Evolutionary conservation across 2,888 invertebrate genomes (phyloP).

Genomic region (Heliconius hortense): DNA sequence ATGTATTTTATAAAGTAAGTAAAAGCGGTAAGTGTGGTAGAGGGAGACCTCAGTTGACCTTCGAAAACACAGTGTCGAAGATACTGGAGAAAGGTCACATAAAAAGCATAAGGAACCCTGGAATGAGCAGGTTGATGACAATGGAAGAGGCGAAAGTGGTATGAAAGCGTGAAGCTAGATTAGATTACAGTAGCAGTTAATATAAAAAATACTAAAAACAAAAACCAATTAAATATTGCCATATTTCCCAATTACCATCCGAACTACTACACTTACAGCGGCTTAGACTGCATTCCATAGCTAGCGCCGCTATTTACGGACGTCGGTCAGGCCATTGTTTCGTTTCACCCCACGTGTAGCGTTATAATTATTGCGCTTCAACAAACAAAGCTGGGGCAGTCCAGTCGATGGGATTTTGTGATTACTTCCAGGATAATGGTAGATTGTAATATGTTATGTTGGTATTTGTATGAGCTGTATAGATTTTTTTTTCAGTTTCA

Average conservation of each 20-base stretch:
- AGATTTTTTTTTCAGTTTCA: not conserved
- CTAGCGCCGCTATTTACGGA: conserved; percentile 22
- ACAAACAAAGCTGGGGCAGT: conserved; percentile 39
- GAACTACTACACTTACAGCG: not conserved
- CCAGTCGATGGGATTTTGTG: conserved; percentile 41
- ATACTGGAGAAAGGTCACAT: too few species aligned
- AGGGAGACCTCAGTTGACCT: too few species aligned
- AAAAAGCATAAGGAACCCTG: too few species aligned
- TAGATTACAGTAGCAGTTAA: too few species aligned
- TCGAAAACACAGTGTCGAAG: too few species aligned
- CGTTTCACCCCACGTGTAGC: conserved; percentile 37
- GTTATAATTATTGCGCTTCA: conserved; percentile 37
- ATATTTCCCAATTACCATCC: not conserved
- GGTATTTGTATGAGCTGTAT: not conserved
- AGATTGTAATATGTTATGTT: not conserved
- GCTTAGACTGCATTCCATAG: conserved; percentile 17
- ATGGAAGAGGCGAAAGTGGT: too few species aligned
- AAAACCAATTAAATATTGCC: not conserved
- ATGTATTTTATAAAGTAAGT: too few species aligned
- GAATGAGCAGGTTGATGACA: too few species aligned
- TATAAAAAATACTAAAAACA: too few species aligned
- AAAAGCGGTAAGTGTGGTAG: too few species aligned
- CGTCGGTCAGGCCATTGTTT: conserved; percentile 27
- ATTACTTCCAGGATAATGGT: conserved; percentile 34
- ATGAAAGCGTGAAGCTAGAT: too few species aligned